Conservation (phyloP, 2,797 vertebrate species). For the Lates japonicus region DNA sequence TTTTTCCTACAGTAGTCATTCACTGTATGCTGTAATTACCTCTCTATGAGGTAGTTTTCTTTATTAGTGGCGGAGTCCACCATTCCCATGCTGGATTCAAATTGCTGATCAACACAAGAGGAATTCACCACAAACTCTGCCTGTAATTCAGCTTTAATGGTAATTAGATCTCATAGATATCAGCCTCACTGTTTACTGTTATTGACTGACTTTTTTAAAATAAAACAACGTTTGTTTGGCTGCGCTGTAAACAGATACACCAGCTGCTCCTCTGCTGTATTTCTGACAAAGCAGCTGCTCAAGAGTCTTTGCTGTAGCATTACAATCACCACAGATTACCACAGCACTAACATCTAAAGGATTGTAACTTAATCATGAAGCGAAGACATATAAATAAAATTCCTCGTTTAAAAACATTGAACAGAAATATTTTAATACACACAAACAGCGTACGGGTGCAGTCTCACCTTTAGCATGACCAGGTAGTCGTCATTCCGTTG, state of each 20-base stretch:
- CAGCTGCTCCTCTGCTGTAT: not conserved
- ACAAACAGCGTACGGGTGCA: fast-evolving
- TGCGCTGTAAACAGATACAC: not conserved
- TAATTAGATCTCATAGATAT: not conserved
- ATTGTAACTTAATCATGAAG: not conserved
- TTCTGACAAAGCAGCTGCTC: too few species aligned
- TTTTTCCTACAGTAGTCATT: not conserved
- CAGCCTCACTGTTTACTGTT: not conserved
- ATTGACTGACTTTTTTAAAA: not conserved
- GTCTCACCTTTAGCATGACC: constrained; percentile 96
- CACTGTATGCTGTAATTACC: too few species aligned
- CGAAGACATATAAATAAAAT: not conserved
- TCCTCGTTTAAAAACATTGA: not conserved
- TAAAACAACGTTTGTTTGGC: not conserved
- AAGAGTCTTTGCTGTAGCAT: too few species aligned
- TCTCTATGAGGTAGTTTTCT: not conserved
- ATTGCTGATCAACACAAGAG: not conserved
- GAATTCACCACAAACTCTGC: too few species aligned
- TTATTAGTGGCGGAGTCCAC: not conserved
- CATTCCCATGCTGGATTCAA: not conserved
- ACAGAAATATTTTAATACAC: not conserved
- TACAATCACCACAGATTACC: too few species aligned
- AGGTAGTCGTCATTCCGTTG: constrained; percentile 97
- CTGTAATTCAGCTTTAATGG: not conserved
- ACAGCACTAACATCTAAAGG: not conserved